These are phyloP conservation scores for Aelia acuminata DNA, from an alignment of 2,888 invertebrate species.

Conservation along the genomic window DNA sequence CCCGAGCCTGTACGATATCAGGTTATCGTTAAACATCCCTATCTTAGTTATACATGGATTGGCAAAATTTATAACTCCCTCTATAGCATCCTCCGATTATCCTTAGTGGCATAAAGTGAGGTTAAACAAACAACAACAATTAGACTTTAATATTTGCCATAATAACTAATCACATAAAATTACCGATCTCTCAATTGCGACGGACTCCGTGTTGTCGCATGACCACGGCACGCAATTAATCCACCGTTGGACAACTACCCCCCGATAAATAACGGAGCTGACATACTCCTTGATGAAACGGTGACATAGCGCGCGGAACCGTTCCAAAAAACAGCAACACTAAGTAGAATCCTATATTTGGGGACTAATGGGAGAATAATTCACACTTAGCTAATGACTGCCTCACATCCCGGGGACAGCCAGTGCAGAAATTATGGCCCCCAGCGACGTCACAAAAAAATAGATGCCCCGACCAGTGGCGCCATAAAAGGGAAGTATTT, in stretches of 20 bases:
- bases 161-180: too few relatives aligned
- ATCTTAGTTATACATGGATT: too few relatives aligned
- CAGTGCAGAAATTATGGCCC: slow-evolving; percentile 53
- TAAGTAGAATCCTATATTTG: slow-evolving; percentile 45
- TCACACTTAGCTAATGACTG: slow-evolving; percentile 60
- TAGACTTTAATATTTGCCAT: too few relatives aligned
- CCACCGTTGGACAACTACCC: not conserved
- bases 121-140: too few relatives aligned
- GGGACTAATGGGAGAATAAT: slow-evolving; percentile 57
- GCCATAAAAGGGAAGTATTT: slow-evolving; percentile 58
- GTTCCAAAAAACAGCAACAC: not conserved
- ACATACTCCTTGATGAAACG: not conserved
- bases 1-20: too few relatives aligned
- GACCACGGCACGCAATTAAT: not conserved
- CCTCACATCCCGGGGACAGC: slow-evolving; percentile 3
- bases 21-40: too few relatives aligned
- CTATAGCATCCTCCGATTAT: too few relatives aligned
- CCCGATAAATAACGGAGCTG: not conserved
- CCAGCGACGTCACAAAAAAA: slow-evolving; percentile 55
- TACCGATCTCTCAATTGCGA: too few relatives aligned
- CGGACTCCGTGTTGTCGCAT: too few relatives aligned
- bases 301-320: not conserved
- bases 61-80: too few relatives aligned
- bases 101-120: too few relatives aligned
- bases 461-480: slow-evolving; percentile 44